Conservation (phyloP, 2,113 vertebrate genomes). For the Protobothrops flavoviridis region DNA sequence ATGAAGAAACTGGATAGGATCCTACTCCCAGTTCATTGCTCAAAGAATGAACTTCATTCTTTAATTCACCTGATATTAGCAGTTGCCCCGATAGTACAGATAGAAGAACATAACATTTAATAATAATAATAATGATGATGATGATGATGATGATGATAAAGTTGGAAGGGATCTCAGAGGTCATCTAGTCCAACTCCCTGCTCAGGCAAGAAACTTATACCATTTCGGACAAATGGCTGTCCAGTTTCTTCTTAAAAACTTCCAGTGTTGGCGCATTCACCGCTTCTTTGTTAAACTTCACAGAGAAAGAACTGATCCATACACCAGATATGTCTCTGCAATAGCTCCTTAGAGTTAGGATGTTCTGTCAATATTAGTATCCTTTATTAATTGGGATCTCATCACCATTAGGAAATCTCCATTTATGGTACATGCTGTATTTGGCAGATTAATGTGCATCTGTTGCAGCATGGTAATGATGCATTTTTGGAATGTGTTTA, state of each 20-base stretch:
- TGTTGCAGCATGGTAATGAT: not conserved
- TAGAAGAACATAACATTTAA: not conserved
- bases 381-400: not conserved
- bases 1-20: not conserved
- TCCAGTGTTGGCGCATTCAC: too few species aligned
- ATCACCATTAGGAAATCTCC: not conserved
- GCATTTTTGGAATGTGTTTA: constrained; percentile 11
- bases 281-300: not conserved
- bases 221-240: too few species aligned
- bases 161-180: too few species aligned
- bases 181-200: too few species aligned
- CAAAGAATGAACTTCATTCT: not conserved
- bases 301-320: not conserved
- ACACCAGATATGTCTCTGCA: not conserved
- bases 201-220: too few species aligned
- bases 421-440: not conserved
- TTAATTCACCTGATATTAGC: not conserved
- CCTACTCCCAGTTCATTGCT: not conserved
- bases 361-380: not conserved
- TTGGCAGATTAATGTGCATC: not conserved
- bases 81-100: not conserved
- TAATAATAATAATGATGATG: too few species aligned
- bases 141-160: too few species aligned
- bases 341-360: not conserved
- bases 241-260: too few species aligned